These are phyloP conservation scores for Orchestia grillus DNA, from an alignment of 1,140 invertebrate species.

Conservation along the genomic window DNA sequence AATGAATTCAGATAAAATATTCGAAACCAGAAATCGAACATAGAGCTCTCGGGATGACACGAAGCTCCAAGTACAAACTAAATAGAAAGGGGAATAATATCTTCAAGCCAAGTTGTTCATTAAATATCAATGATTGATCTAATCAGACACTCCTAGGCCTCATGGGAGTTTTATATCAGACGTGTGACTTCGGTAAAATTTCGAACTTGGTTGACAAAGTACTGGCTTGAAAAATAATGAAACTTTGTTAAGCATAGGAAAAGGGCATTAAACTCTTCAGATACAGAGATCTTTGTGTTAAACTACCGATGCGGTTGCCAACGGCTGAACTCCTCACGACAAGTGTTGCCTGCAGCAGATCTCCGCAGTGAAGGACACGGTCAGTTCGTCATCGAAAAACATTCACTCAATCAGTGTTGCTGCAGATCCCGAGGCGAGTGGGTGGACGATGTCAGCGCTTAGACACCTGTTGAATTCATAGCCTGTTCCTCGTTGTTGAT, in stretches of 20 bases:
- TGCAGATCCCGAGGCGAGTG: background rate
- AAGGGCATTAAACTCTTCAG: background rate
- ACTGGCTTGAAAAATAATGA: background rate
- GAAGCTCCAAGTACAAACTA: too few species aligned
- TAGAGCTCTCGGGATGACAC: too few species aligned
- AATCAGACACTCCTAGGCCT: too few species aligned
- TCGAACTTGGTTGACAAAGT: background rate
- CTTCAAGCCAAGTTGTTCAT: too few species aligned
- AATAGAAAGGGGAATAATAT: too few species aligned
- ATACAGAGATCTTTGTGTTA: background rate
- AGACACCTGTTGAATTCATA: background rate
- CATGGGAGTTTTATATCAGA: too few species aligned
- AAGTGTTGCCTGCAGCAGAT: too few species aligned
- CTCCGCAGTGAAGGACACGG: background rate
- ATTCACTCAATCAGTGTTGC: background rate
- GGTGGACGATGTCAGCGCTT: background rate
- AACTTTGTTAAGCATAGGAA: background rate
- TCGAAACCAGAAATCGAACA: too few species aligned
- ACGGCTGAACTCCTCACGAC: background rate
- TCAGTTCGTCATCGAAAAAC: background rate
- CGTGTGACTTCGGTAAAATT: too few species aligned
- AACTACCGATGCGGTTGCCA: background rate
- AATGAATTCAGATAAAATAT: too few species aligned
- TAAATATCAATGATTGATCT: too few species aligned
- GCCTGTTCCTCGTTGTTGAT: background rate